Evolutionary conservation across 2,888 invertebrate genomes (phyloP), one percentile per base, ranked within the genome.

Genomic region (Microplitis deprimator): DNA sequence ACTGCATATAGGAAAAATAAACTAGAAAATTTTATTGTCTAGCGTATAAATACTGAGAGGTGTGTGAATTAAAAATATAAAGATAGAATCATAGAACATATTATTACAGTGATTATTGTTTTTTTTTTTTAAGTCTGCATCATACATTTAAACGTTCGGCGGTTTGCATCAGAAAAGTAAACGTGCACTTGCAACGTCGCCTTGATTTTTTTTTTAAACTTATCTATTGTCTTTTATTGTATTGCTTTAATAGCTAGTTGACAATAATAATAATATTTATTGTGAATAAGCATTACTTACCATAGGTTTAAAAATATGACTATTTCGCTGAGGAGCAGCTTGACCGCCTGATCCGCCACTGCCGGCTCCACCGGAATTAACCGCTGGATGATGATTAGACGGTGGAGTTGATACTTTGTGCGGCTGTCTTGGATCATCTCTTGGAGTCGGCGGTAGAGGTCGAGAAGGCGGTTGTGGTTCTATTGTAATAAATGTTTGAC

Each of bases 251-350:
- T n/a, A 29, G 29, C 29, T 69, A 41, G 62, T 67, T 29, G 38
- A 73, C 20, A 65, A 40, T 39, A 61, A 70, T 50, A 50, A 50
- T 13, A 50, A 13, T 50, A 13, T 8, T 50, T 5, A 50, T 50
- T 50, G 50, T 5, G 50, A 50, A 8, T 10, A 50, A 50, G 13
- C 13, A 50, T 50, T 13, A 50, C 92, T 88, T 91, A 96, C 96
- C 96, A 96, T 95, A 83, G 96, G 96, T 90, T 96, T 96, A 91
- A 96, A 96, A 88, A 96, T 93, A 89, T 96, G 95, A 69, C 96
- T 95, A 88, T 95, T 95, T 82, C 96, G 93, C 88, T 96, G 96
- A 80, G 94, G 95, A 70, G 94, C 95, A 83, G 90, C 81, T 85
- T 89, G 90, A 20, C 82, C 81, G 39, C 81, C 83, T 59, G 79